These are phyloP conservation scores for Euphysa ruthae DNA, from an alignment of 30 jellyfish, hydroid and myxozoan genomes.

Conservation along the genomic window DNA sequence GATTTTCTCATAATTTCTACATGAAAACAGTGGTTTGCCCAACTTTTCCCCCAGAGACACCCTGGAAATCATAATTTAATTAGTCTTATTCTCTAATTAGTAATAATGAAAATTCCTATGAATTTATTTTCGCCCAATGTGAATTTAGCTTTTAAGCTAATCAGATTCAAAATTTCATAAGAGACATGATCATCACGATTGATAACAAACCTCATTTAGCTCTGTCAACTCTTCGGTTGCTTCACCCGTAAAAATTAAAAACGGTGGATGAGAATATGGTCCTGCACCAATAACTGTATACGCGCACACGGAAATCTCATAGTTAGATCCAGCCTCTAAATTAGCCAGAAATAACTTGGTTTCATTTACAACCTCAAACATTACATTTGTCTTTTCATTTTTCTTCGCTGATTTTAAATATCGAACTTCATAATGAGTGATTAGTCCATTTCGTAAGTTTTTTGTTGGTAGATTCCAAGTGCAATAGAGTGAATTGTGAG, in stretches of 20 bases:
- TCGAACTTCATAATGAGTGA: slow-evolving; percentile 49
- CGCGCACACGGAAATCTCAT: slow-evolving; percentile 65
- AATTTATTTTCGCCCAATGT: no score
- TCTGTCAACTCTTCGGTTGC: slow-evolving; percentile 32
- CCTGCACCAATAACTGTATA: slow-evolving; percentile 72
- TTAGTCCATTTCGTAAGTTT: slow-evolving; percentile 42
- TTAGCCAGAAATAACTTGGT: background rate
- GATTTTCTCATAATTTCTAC: no score
- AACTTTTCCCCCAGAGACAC: no score
- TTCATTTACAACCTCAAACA: background rate
- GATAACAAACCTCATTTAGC: background rate
- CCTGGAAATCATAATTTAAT: no score
- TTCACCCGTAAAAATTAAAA: slow-evolving; percentile 37
- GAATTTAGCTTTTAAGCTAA: no score
- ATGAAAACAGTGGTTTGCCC: no score
- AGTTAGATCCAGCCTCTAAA: slow-evolving; percentile 24
- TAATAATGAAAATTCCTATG: no score
- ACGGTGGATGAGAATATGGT: slow-evolving; percentile 60
- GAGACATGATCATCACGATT: no score
- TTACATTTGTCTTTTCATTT: background rate
- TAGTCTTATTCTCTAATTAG: no score
- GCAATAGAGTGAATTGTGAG: slow-evolving; percentile 24
- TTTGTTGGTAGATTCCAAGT: slow-evolving; percentile 57
- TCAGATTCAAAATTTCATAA: no score
- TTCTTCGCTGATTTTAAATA: slow-evolving; percentile 30